phyloP scores from a whole-genome alignment of 2,888 invertebrate genomes.

The Melanostoma mellinum region DNA sequence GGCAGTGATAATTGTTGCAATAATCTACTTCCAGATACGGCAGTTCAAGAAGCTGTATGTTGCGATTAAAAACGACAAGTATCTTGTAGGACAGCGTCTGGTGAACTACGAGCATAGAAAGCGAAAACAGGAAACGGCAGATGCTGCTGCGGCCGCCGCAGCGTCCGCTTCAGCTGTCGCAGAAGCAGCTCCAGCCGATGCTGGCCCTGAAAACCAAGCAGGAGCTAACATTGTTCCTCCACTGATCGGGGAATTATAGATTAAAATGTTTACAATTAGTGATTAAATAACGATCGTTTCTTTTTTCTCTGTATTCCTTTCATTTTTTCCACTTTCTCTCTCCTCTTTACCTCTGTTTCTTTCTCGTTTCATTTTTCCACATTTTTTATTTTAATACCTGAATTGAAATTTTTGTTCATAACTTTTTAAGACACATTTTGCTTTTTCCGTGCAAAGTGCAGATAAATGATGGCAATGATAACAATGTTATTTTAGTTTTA shows the following conservation, averaged over 20 bases:
- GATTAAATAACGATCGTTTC: slow-evolving; percentile 53
- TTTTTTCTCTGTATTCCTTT: slow-evolving; percentile 52
- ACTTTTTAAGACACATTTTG: neutral
- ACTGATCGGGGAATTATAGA: slow-evolving; percentile 73
- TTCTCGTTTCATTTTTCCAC: neutral
- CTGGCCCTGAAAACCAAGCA: slow-evolving; percentile 42
- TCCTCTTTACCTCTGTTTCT: neutral
- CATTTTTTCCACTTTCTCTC: neutral
- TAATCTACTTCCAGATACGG: slow-evolving; percentile 92
- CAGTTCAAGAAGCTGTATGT: slow-evolving; percentile 97
- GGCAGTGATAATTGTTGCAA: slow-evolving; percentile 85
- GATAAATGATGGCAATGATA: slow-evolving; percentile 44
- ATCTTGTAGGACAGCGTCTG: slow-evolving; percentile 96
- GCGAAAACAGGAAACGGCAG: slow-evolving; percentile 83
- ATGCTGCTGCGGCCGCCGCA: slow-evolving; percentile 76
- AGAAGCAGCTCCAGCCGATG: slow-evolving; percentile 35
- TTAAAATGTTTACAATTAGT: slow-evolving; percentile 64
- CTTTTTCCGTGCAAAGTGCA: slow-evolving; percentile 45
- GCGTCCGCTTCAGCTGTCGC: slow-evolving; percentile 51
- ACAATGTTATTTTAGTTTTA: slow-evolving; percentile 67
- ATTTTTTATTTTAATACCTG: slow-evolving; percentile 19
- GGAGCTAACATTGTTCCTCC: slow-evolving; percentile 45
- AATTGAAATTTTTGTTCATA: slow-evolving; percentile 24
- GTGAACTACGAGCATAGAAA: slow-evolving; percentile 97
- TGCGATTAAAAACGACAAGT: slow-evolving; percentile 99